Evolutionary conservation across 2,888 invertebrate species (phyloP).

Genomic region (Pseudococcus viburni): DNA sequence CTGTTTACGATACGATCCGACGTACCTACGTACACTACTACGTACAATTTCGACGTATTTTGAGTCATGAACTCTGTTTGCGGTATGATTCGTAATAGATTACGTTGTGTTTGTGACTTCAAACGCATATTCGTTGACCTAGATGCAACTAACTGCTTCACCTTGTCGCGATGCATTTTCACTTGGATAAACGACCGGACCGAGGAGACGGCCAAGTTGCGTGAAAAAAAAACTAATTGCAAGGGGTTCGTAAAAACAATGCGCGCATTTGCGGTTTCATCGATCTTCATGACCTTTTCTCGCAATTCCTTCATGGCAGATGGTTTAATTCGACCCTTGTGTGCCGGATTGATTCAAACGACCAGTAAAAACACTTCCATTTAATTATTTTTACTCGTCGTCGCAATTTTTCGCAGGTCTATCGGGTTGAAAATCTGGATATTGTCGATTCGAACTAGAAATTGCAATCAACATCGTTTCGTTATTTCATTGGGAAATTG

Average conservation of each 20-base stretch:
- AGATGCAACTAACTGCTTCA: constrained; percentile 49
- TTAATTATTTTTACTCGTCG: background rate
- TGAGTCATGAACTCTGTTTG: constrained; percentile 16
- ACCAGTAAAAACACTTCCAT: background rate
- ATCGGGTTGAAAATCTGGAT: background rate
- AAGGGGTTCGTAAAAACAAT: constrained; percentile 45
- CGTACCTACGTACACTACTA: background rate
- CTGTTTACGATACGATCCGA: background rate
- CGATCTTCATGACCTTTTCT: constrained; percentile 50
- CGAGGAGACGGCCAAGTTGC: constrained; percentile 17
- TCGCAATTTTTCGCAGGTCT: background rate
- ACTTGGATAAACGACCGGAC: constrained; percentile 18
- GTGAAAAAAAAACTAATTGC: constrained; percentile 20
- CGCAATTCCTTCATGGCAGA: constrained; percentile 19
- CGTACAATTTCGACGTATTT: background rate
- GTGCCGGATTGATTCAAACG: background rate
- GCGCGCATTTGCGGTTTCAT: constrained; percentile 48
- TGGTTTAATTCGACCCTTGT: constrained; percentile 2
- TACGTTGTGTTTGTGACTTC: constrained; percentile 16
- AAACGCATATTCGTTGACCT: constrained; percentile 53
- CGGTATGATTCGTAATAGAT: constrained; percentile 32
- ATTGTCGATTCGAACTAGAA: background rate
- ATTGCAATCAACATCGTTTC: background rate
- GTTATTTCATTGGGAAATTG: background rate
- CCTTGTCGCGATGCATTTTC: constrained; percentile 56